Percentiles rank a stretch among this genome's conserved stretches.
These are phyloP conservation scores for Sebastes hubbsi DNA, from an alignment of 2,797 vertebrate species.

Conservation along the genomic window DNA sequence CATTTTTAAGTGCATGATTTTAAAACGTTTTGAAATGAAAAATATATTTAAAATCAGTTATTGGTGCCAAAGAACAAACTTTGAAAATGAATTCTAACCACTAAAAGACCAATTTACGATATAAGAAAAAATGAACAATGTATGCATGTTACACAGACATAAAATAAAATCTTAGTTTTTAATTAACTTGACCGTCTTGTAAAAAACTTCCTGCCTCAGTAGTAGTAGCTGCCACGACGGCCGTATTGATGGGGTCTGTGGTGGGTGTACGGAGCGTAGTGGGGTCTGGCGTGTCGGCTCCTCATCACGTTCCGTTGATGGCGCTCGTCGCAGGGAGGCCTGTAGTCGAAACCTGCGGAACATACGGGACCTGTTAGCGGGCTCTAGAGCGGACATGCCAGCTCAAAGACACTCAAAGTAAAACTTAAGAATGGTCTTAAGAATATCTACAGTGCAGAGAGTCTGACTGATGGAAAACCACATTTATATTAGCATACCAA, in stretches of 20 bases:
- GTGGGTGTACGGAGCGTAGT: conserved; percentile 63
- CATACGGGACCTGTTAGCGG: neutral
- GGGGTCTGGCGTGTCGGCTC: conserved; percentile 29
- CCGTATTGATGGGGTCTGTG: neutral
- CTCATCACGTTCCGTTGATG: conserved; percentile 62
- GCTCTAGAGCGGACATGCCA: neutral
- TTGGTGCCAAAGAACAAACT: neutral
- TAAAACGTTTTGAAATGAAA: neutral
- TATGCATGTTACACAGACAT: neutral
- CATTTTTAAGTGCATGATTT: neutral
- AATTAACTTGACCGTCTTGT: too few species aligned
- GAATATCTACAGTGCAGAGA: neutral
- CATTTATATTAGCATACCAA: neutral
- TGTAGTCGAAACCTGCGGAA: conserved; percentile 25
- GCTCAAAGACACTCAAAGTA: neutral
- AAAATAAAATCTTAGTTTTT: neutral
- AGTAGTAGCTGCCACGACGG: conserved; percentile 5
- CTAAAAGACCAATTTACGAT: neutral
- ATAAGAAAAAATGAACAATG: neutral
- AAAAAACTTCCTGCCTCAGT: neutral
- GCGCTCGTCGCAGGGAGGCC: neutral
- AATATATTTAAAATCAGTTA: neutral
- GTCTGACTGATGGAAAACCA: neutral
- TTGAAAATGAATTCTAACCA: neutral
- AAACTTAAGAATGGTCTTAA: neutral